Conservation (phyloP, 2,888 invertebrate genomes). For the Eilema depressum region DNA sequence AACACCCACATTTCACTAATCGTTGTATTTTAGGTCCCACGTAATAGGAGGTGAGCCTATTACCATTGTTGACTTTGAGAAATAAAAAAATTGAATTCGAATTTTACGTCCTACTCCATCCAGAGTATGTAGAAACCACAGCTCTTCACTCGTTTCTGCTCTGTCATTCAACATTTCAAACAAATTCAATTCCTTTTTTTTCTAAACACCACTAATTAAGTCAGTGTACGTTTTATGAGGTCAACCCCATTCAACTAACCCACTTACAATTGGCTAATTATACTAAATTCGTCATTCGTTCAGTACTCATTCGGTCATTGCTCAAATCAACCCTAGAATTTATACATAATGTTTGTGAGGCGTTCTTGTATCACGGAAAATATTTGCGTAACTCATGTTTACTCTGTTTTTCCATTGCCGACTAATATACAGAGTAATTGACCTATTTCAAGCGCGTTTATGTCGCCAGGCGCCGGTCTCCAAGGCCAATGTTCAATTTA, state of each 20-base stretch:
- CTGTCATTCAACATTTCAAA: too few relatives aligned
- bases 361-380: background rate
- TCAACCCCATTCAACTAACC: background rate
- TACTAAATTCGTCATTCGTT: background rate
- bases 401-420: constrained; percentile 27
- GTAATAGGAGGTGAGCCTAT: too few relatives aligned
- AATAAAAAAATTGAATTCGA: too few relatives aligned
- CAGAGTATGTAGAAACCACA: too few relatives aligned
- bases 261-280: background rate
- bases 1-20: too few relatives aligned
- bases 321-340: background rate
- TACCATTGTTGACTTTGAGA: too few relatives aligned
- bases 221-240: background rate
- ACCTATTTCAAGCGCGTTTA: constrained; percentile 47
- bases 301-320: background rate
- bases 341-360: background rate
- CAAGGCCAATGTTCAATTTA: constrained; percentile 41
- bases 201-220: too few relatives aligned
- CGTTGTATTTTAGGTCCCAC: too few relatives aligned
- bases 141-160: too few relatives aligned
- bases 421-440: constrained; percentile 36
- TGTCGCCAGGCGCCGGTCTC: constrained; percentile 34
- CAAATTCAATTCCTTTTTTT: too few relatives aligned
- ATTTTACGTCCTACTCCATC: too few relatives aligned
- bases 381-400: constrained; percentile 21